A percentile compares a stretch with the other conserved stretches of the same genome.
Evolutionary conservation across 2,797 vertebrate genomes (phyloP).

Genomic region (Siniperca undulata): DNA sequence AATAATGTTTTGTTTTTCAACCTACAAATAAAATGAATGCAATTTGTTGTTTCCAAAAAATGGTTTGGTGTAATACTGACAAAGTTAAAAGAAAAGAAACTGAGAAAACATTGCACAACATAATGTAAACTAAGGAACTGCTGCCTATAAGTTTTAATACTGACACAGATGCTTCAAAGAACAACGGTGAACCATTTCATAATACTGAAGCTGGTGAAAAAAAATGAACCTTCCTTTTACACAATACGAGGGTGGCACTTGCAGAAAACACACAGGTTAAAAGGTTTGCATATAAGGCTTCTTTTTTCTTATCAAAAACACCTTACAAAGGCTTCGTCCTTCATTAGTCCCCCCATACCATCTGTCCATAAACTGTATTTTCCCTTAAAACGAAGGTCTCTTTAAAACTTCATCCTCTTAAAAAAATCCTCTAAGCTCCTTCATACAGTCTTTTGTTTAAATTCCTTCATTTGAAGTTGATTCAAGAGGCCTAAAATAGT

Average conservation of each 20-base stretch:
- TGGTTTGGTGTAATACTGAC: conserved; percentile 99
- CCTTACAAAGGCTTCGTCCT: conserved; percentile 97
- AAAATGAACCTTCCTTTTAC: conserved; percentile 92
- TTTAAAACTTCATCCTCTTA: conserved; percentile 88
- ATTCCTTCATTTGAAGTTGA: conserved; percentile 79
- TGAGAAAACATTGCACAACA: conserved; percentile 99
- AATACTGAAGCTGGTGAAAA: conserved; percentile 97
- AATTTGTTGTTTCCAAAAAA: conserved; percentile 90
- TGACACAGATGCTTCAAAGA: conserved; percentile 99
- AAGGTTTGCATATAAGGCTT: conserved; percentile 99
- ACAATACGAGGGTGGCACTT: conserved; percentile 99
- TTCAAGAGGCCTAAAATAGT: conserved; percentile 94
- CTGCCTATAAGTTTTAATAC: conserved; percentile 98
- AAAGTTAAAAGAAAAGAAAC: conserved; percentile 89
- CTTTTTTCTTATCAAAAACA: conserved; percentile 92
- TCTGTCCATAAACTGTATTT: conserved; percentile 89
- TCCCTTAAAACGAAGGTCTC: conserved; percentile 94
- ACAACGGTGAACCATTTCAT: conserved; percentile 93
- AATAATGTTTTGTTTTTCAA: conserved; percentile 97
- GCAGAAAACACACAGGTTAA: conserved; percentile 99
- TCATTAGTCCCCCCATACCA: conserved; percentile 75
- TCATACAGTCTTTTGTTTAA: conserved; percentile 87
- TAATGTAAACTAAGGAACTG: conserved; percentile 99
- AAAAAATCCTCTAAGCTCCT: conserved; percentile 88
- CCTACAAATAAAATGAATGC: conserved; percentile 99